These are phyloP conservation scores for Enteromius mattozi DNA, from an alignment of 2,797 vertebrate genomes.

Conservation along the genomic window DNA sequence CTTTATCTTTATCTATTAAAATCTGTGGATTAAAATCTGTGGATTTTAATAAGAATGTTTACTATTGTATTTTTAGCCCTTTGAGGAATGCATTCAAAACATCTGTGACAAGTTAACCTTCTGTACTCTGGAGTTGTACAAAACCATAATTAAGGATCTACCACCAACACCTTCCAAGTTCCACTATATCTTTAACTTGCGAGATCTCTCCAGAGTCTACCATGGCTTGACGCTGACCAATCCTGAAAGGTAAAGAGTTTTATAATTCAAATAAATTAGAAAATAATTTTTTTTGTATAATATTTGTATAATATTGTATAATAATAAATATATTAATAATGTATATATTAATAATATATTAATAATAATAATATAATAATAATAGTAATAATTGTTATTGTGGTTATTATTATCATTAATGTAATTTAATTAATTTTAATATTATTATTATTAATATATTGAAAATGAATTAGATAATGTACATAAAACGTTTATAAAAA, in stretches of 20 bases:
- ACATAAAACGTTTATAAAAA: not conserved
- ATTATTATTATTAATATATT: not conserved
- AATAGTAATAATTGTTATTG: not conserved
- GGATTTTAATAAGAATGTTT: not conserved
- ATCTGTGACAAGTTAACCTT: slow-evolving; percentile 84
- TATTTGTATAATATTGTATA: no score
- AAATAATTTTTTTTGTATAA: not conserved
- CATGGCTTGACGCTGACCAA: slow-evolving; percentile 87
- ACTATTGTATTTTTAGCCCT: slow-evolving; percentile 75
- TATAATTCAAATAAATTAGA: not conserved
- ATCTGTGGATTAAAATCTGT: no score
- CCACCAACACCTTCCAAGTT: slow-evolving; percentile 96
- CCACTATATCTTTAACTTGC: slow-evolving; percentile 97
- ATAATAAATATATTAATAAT: no score
- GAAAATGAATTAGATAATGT: not conserved
- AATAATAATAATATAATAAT: no score
- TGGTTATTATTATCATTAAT: not conserved
- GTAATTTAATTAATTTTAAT: not conserved
- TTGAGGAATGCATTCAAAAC: slow-evolving; percentile 79
- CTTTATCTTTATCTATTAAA: not conserved
- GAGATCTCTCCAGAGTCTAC: slow-evolving; percentile 92
- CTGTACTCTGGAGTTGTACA: slow-evolving; percentile 91
- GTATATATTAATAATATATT: no score
- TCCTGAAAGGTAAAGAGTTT: slow-evolving; percentile 83
- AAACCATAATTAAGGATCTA: slow-evolving; percentile 84